Base-by-base conservation (phyloP, 2,888 invertebrate species). In the Strigamia crassipes region DNA sequence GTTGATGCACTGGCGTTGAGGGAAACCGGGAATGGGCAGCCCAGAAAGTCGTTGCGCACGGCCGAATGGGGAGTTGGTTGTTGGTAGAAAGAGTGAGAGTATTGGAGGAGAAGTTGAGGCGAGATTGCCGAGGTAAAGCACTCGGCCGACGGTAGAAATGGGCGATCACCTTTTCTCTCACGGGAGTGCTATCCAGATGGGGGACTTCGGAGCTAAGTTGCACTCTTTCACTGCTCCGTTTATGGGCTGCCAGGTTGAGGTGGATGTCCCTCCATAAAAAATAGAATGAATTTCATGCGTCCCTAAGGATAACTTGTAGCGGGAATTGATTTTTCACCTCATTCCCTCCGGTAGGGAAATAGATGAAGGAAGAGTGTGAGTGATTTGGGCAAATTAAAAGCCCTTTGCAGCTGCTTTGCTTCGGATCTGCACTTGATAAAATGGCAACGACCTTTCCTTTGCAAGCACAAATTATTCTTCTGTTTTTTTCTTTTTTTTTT, bases 231-330 rank as follows among this genome's bases (percentile, higher is more conserved):
- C 56, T 56, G 56, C 56, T 56, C 56, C 56, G 56, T 56, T 56
- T 56, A 56, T 56, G 56, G 56, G 56, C 56, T 56, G 56, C 56
- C 56, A 56, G 56, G 56, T 56, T 56, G 56, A 56, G 56, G 56
- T 56, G 56, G 56, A 56, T 56, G 56, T 56, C 56, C 78, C 78
- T 77, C 78, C 78, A 77, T 77, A 77, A 34, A 34, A 77, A 77
- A 77, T 77, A 38, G 78, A 38, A 77, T 77, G 78, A 77, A 77
- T 77, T 77, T 77, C 78, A 77, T 38, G 34, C 31, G 78, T 31
- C 78, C 38, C 78, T 77, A 38, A 38, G 78, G 78, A 38, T 77
- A 77, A 38, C 78, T 77, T 77, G 78, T 77, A 38, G 78, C 38
- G 38, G 38, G 38, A 38, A 77, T 34, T 77, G 31, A 38, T 34